Percentiles rank a stretch among this genome's conserved stretches.
Evolutionary conservation across 2,113 vertebrate genomes (phyloP).

Genomic region (Talpa occidentalis): DNA sequence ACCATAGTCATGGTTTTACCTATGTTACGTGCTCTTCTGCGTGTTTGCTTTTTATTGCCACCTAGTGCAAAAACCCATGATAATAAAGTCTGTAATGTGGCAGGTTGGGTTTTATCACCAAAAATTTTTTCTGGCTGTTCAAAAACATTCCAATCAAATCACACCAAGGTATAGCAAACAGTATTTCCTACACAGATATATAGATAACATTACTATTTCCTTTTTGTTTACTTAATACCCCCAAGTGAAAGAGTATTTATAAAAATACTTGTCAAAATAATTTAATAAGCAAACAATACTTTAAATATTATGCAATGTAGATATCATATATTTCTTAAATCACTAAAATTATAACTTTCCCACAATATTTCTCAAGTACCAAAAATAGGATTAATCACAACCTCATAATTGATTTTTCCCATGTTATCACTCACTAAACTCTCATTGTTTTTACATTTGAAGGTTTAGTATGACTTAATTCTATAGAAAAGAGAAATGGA

Average conservation of each 20-base stretch:
- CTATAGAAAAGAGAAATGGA: neutral
- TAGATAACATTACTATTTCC: neutral
- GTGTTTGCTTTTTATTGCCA: slow-evolving; percentile 41
- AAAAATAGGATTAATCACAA: neutral
- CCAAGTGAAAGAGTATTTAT: neutral
- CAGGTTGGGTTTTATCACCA: neutral
- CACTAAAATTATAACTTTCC: neutral
- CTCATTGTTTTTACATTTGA: slow-evolving; percentile 16
- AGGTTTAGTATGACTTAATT: neutral
- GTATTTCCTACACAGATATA: neutral
- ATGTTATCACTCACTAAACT: neutral
- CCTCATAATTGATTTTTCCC: neutral
- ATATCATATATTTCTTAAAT: neutral
- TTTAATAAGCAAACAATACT: neutral
- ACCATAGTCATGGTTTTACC: neutral
- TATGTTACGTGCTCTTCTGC: neutral
- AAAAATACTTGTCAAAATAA: neutral
- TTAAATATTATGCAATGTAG: neutral
- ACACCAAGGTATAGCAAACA: neutral
- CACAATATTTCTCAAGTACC: slow-evolving; percentile 11
- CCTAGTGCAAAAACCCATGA: slow-evolving; percentile 16
- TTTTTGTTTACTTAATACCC: slow-evolving; percentile 11
- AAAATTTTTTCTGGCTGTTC: neutral
- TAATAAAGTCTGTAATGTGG: neutral
- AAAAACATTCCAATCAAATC: neutral